Evolutionary conservation across 2,888 invertebrate species (phyloP), one percentile per base, ranked within the genome.

Genomic region (Camponotus fellah): DNA sequence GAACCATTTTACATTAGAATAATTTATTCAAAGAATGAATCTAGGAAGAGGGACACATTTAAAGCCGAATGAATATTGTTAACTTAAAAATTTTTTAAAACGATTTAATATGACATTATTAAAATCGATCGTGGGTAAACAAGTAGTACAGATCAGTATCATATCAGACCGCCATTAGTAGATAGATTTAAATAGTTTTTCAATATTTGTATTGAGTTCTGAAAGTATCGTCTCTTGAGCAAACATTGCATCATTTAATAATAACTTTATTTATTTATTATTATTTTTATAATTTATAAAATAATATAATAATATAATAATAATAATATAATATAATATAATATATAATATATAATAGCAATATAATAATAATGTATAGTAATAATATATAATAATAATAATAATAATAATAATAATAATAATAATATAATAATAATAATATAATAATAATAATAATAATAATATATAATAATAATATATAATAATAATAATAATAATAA

Each of bases 61-160:
- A 58, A 40, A 0, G 32, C 17, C 32, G 62, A 34, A 14, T 46
- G 34, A 64, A 10, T 60, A 10, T 60, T 32, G 8, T 62, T 62
- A 34, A 46, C 12, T 12, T 58, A 14, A 46, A 60, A 43, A 2
- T n/a, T 21, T 1, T 21, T 10, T 4, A 17, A 40, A 72, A 5
- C 21, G 37, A 34, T 43, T 43, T 6, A 6, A 17, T 40, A 0
- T 10, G 5, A 8, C 26, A 53, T 4, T 76, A 76, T 17, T 65
- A 66, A 66, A 76, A 40, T 53, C 6, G 26, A 17, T 60, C 0
- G 1, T 9, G 3, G n/a, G 8, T n/a, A 8, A 32, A 68, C 77
- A 77, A 77, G 56, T 68, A 68, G 43, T 56, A 56, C 5, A 77
- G 14, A n/a, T 56, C 34, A 14, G 12, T n/a, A 17, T 60, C 17